A percentile compares a stretch with the other conserved stretches of the same genome.
Evolutionary conservation across 2,797 vertebrate species (phyloP).

Genomic region (Pampus argenteus): DNA sequence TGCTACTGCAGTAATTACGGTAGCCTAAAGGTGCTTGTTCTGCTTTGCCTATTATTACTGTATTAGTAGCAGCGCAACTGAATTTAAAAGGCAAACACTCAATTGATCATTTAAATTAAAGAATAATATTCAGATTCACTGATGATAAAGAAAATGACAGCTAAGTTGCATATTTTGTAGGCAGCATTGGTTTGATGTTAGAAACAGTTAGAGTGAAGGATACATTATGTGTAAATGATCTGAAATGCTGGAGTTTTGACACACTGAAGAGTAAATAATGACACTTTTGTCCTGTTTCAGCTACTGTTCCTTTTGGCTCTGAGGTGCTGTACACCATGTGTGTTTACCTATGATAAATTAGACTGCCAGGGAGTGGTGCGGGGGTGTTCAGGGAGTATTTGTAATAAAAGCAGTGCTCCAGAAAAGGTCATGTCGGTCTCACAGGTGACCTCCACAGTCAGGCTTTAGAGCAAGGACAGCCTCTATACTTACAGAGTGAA

Average conservation of each 20-base stretch:
- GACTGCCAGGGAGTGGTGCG: neutral
- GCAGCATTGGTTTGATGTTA: too few relatives aligned
- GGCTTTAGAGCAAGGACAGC: constrained; percentile 21
- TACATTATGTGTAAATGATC: too few relatives aligned
- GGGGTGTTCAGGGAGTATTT: constrained; percentile 11
- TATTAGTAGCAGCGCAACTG: too few relatives aligned
- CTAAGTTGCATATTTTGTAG: too few relatives aligned
- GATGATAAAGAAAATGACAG: too few relatives aligned
- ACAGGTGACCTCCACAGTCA: constrained; percentile 7
- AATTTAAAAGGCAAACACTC: too few relatives aligned
- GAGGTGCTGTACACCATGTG: neutral
- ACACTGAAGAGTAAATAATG: neutral
- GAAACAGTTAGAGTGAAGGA: too few relatives aligned
- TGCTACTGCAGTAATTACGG: too few relatives aligned
- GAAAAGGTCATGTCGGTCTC: constrained; percentile 8
- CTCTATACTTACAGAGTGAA: constrained; percentile 18
- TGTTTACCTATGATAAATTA: constrained; percentile 16
- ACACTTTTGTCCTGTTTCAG: neutral
- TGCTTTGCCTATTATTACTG: too few relatives aligned
- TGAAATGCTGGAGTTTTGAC: neutral
- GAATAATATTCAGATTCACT: too few relatives aligned
- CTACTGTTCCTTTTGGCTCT: neutral
- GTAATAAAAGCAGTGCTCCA: constrained; percentile 13
- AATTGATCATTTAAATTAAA: too few relatives aligned
- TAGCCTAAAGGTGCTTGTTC: too few relatives aligned